Conservation (phyloP, 2,888 invertebrate species). For the Ornithoptera priamus region DNA sequence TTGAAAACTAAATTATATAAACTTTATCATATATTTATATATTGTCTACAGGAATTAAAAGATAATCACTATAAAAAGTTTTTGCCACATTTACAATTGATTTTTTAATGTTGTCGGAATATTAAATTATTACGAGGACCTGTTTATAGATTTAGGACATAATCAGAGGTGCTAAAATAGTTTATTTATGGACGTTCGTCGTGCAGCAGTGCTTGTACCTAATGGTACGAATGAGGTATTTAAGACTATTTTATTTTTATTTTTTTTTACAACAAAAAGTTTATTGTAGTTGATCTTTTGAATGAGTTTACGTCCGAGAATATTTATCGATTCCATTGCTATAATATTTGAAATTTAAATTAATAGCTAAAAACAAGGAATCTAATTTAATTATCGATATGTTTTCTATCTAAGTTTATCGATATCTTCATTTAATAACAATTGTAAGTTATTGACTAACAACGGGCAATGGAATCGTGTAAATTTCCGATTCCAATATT, state of each 20-base stretch:
- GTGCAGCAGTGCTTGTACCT: constrained; percentile 26
- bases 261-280: constrained; percentile 18
- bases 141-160: constrained; percentile 20
- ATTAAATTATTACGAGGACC: constrained; percentile 19
- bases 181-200: constrained; percentile 24
- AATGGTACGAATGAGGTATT: constrained; percentile 23
- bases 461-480: constrained; percentile 11
- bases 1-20: background rate
- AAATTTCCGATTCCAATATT: constrained; percentile 35
- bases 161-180: constrained; percentile 30
- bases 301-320: constrained; percentile 13
- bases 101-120: background rate
- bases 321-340: constrained; percentile 4
- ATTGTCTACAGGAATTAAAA: background rate
- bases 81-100: background rate
- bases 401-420: background rate
- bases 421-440: too few relatives aligned
- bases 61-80: background rate
- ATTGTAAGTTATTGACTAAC: background rate
- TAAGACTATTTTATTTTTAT: constrained; percentile 6
- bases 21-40: background rate
- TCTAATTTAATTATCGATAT: background rate
- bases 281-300: constrained; percentile 26
- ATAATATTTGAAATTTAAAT: background rate
- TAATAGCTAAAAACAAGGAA: background rate